These are phyloP conservation scores for Halcyon senegalensis DNA, from an alignment of 2,113 vertebrate species.

Conservation along the genomic window DNA sequence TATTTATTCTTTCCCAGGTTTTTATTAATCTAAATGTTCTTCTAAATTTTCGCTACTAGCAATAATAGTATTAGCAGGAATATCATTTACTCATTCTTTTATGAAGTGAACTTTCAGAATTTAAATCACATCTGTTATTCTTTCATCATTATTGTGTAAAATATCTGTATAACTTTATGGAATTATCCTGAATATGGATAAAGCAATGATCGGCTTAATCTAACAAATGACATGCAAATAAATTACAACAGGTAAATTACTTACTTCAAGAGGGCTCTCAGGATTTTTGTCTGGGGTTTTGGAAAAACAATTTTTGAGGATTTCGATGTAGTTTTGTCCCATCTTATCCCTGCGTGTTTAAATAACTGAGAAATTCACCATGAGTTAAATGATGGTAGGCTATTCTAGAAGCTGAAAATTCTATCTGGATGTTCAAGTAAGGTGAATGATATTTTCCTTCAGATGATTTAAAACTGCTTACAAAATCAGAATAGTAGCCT, in stretches of 20 bases:
- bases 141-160: not conserved
- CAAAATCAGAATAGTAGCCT: not conserved
- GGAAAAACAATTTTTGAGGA: not conserved
- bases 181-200: not conserved
- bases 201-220: not conserved
- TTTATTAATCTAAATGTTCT: not conserved
- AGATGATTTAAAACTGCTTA: not conserved
- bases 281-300: not conserved
- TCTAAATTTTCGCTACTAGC: not conserved
- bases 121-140: not conserved
- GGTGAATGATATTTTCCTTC: conserved; percentile 5
- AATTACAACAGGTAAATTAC: not conserved
- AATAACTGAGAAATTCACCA: not conserved
- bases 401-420: not conserved
- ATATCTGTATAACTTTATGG: not conserved
- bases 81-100: not conserved
- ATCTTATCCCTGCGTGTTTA: not conserved
- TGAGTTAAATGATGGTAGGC: not conserved
- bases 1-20: not conserved
- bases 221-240: not conserved
- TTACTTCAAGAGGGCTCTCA: not conserved
- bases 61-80: not conserved
- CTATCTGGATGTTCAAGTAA: not conserved
- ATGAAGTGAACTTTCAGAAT: not conserved
- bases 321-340: not conserved